Evolutionary conservation across 2,888 invertebrate species (phyloP), one percentile per base, ranked within the genome.

Genomic region (Euphydryas editha): DNA sequence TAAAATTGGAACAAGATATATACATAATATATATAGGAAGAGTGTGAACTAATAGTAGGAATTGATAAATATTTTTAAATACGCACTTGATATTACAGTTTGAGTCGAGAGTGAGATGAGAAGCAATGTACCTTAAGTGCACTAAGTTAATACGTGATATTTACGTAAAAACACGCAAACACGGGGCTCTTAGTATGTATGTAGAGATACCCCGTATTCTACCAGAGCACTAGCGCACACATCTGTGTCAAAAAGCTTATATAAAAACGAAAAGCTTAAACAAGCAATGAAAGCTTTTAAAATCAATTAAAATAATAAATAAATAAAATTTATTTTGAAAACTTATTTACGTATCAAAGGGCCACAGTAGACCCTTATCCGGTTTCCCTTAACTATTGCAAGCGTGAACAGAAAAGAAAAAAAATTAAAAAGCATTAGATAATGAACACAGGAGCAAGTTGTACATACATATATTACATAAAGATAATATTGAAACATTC

Each of bases 341-440:
- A 73, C 67, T 73, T 90, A 90, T 85, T 90, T 89, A 90, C 90
- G 88, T 89, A 89, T 86, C 62, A 88, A 79, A 49, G 90, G 87
- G 65, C 88, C 88, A 84, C 89, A 88, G 90, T 87, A 87, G 84
- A 84, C 84, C 72, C 78, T 86, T 69, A 85, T 87, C 87, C 88
- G 78, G 75, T 82, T 82, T 74, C 85, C 87, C 79, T 78, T 82
- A 73, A 84, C 90, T 90, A 82, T 21, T 73, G 86, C 71, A 77
- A 76, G 88, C 90, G 86, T 89, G 89, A 87, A 90, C 89, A 69
- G 49, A 65, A 67, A 66, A 57, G 42, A 46, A 66, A 66, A 51
- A 44, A 69, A 66, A 61, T 49, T 36, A 44, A 44, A 44, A 63
- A 66, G 62, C 44, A 18, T 69, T 69, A 69, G 65, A 56, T 20